phyloP scores from a whole-genome alignment of 1,140 invertebrate species.

The Piezodorus guildinii region DNA sequence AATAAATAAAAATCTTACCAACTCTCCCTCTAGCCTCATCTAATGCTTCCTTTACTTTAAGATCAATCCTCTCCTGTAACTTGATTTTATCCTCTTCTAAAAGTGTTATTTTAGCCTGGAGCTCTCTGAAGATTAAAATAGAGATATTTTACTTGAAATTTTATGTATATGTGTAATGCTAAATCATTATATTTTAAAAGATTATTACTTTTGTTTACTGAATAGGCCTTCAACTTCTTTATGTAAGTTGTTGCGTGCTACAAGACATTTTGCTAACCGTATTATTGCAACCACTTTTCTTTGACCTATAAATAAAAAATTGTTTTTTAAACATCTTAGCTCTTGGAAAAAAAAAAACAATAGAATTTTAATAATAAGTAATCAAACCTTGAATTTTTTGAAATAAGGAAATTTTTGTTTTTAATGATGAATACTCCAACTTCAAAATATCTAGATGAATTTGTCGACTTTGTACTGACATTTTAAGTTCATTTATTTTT shows the following conservation, averaged over 20 bases:
- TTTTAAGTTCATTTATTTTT: too few relatives aligned
- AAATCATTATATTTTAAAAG: not conserved
- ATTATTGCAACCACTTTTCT: not conserved
- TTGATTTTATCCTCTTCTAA: not conserved
- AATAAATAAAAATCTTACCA: constrained; percentile 1
- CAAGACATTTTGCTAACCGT: not conserved
- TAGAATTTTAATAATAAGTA: too few relatives aligned
- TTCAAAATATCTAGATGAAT: too few relatives aligned
- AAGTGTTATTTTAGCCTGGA: not conserved
- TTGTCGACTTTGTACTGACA: too few relatives aligned
- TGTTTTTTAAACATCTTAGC: too few relatives aligned
- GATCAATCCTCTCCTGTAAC: not conserved
- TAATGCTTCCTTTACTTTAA: not conserved
- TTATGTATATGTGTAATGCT: not conserved
- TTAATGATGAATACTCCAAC: too few relatives aligned
- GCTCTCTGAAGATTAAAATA: not conserved
- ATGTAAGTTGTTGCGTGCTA: not conserved
- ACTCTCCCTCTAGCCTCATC: not conserved
- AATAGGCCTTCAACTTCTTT: not conserved
- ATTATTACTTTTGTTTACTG: not conserved
- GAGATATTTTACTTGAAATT: not conserved
- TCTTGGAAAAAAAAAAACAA: too few relatives aligned
- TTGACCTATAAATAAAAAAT: too few relatives aligned
- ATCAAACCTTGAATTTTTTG: too few relatives aligned
- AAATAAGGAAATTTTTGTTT: too few relatives aligned